Evolutionary conservation across 2,113 vertebrate genomes (phyloP).

Genomic region (Petrocephalus microphthalmus): DNA sequence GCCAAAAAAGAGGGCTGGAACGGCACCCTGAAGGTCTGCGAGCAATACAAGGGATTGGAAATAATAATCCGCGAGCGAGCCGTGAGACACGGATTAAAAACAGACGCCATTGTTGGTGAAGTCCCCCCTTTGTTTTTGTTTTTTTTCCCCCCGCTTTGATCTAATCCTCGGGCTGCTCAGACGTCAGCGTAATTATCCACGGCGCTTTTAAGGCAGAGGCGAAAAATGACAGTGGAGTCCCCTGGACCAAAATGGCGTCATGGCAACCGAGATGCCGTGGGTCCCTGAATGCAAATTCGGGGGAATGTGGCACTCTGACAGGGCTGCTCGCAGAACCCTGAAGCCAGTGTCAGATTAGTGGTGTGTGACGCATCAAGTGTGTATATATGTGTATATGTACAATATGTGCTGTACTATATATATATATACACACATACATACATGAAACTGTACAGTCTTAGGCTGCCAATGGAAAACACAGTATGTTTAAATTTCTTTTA

Average conservation of each 20-base stretch:
- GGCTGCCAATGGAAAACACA: neutral
- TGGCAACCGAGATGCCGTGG: neutral
- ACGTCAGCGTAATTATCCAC: conserved; percentile 8
- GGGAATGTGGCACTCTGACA: neutral
- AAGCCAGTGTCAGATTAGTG: neutral
- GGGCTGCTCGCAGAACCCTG: neutral
- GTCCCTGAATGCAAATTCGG: neutral
- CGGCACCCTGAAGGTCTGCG: conserved; percentile 2
- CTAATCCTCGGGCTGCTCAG: conserved; percentile 9
- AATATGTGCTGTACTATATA: neutral
- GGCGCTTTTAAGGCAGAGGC: conserved; percentile 13
- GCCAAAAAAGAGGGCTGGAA: conserved; percentile 3
- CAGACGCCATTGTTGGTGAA: conserved; percentile 20
- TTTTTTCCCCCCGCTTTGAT: conserved; percentile 8
- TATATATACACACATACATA: neutral
- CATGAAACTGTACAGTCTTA: neutral
- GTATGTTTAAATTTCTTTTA: neutral
- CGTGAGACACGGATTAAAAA: conserved; percentile 21
- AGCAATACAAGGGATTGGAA: conserved; percentile 19
- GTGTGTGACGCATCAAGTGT: neutral
- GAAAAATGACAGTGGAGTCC: conserved; percentile 14
- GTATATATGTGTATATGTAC: neutral
- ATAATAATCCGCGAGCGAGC: conserved; percentile 23
- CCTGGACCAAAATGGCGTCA: conserved; percentile 14
- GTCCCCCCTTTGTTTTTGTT: neutral